Evolutionary conservation across 2,888 invertebrate genomes (phyloP).

Genomic region (Colletes collaris): DNA sequence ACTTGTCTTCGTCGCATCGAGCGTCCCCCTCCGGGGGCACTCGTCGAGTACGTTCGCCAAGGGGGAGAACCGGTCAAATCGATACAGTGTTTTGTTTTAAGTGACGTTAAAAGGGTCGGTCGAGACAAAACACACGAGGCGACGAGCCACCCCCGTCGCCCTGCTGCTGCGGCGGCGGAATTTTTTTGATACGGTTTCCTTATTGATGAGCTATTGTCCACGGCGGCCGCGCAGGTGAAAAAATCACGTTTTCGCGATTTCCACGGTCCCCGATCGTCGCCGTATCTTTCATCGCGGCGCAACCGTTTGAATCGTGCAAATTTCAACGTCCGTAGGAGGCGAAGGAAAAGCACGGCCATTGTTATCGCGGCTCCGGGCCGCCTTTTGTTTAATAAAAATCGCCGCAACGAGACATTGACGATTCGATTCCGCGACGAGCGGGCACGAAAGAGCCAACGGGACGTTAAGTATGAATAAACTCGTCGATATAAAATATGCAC

Average conservation of each 20-base stretch:
- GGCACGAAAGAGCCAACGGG: constrained; percentile 25
- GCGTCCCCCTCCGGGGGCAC: constrained; percentile 67
- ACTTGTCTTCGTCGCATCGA: constrained; percentile 76
- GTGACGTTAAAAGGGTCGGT: constrained; percentile 71
- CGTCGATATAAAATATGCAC: constrained; percentile 56
- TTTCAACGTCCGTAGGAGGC: background rate
- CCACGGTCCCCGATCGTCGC: too few relatives aligned
- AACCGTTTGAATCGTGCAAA: constrained; percentile 6
- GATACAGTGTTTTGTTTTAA: constrained; percentile 75
- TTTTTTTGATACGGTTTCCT: constrained; percentile 21
- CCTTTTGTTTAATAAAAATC: constrained; percentile 34
- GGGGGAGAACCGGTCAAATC: constrained; percentile 71
- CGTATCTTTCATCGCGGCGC: background rate
- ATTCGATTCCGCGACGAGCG: constrained; percentile 32
- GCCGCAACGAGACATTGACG: constrained; percentile 28
- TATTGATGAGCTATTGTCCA: constrained; percentile 45
- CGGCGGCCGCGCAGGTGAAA: background rate
- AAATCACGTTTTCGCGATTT: background rate
- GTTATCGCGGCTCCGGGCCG: background rate
- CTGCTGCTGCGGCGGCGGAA: background rate
- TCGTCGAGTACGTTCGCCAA: constrained; percentile 64
- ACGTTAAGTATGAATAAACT: constrained; percentile 51
- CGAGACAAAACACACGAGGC: constrained; percentile 67
- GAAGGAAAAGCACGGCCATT: constrained; percentile 2
- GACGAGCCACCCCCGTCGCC: background rate